phyloP scores from a whole-genome alignment of 2,113 vertebrate species.

The Nothocercus nigrocapillus region DNA sequence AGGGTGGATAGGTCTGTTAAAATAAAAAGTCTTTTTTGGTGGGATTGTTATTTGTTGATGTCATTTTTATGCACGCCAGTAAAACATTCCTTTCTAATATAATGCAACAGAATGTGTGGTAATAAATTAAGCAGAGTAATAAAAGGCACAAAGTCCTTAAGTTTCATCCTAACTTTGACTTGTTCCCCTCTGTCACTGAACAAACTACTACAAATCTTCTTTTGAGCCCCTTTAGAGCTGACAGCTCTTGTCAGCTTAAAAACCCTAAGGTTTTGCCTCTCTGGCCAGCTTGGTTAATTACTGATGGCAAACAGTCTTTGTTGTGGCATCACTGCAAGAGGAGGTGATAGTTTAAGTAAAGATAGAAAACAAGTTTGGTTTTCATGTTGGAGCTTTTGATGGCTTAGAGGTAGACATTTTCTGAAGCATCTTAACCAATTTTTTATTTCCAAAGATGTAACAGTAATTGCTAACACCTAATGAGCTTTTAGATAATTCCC shows the following conservation, averaged over 20 bases:
- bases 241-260: background rate
- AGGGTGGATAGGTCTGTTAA: background rate
- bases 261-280: background rate
- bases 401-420: background rate
- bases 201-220: background rate
- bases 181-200: background rate
- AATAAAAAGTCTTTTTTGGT: background rate
- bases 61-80: background rate
- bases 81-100: background rate
- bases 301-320: background rate
- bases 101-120: background rate
- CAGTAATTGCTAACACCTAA: background rate
- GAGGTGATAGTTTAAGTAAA: background rate
- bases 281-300: background rate
- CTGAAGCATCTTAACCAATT: background rate
- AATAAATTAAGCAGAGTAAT: background rate
- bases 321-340: background rate
- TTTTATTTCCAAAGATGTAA: background rate
- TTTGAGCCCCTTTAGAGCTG: background rate
- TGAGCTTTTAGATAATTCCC: background rate
- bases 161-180: background rate
- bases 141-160: background rate
- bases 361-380: background rate
- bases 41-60: background rate
- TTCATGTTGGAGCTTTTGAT: background rate